Conservation (phyloP, 2,797 vertebrate genomes). For the Platyrinchus mystaceus region DNA sequence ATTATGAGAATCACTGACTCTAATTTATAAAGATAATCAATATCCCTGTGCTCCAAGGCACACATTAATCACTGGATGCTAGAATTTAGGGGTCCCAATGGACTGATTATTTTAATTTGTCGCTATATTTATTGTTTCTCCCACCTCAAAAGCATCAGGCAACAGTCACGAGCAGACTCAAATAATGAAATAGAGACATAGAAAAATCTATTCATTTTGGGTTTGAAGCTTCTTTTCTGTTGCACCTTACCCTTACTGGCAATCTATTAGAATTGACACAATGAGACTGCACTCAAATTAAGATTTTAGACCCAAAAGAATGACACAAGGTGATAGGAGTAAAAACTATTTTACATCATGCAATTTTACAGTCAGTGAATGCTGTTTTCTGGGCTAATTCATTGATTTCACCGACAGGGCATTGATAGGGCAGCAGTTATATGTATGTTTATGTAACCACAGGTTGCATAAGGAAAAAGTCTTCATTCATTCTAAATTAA, state of each 20-base stretch:
- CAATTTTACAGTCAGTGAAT: background rate
- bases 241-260: background rate
- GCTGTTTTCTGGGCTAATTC: background rate
- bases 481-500: background rate
- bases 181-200: background rate
- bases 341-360: background rate
- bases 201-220: background rate
- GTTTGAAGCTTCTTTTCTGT: background rate
- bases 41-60: background rate
- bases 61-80: background rate
- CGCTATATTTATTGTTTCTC: background rate
- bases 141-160: background rate
- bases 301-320: background rate
- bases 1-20: background rate
- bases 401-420: background rate
- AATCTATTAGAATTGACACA: background rate
- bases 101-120: background rate
- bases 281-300: background rate
- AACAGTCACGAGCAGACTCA: background rate
- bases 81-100: background rate
- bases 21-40: background rate
- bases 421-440: background rate
- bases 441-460: background rate
- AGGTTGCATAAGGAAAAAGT: background rate
- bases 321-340: background rate